phyloP scores from a whole-genome alignment of 2,888 invertebrate species.

The Lasius fuliginosus region DNA sequence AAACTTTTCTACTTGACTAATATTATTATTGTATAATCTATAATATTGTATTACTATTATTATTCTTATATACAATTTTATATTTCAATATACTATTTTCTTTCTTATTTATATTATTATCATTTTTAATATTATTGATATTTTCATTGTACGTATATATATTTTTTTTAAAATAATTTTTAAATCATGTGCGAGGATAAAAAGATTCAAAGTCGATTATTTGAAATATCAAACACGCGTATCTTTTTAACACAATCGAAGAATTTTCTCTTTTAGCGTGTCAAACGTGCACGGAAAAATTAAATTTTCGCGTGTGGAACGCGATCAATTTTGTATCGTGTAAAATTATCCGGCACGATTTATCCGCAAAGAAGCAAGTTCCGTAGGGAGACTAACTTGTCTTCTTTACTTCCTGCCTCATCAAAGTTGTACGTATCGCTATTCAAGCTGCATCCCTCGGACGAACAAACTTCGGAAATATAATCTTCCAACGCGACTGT shows the following conservation, averaged over 20 bases:
- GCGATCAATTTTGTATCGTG: constrained; percentile 31
- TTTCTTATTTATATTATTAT: background rate
- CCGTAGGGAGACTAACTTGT: constrained; percentile 41
- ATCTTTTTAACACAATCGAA: background rate
- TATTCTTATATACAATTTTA: background rate
- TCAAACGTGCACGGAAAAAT: constrained; percentile 32
- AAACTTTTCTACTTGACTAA: background rate
- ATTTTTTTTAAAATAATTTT: background rate
- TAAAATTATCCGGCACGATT: constrained; percentile 12
- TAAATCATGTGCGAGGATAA: background rate
- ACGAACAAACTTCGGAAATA: constrained; percentile 41
- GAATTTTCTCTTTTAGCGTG: background rate
- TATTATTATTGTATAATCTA: background rate
- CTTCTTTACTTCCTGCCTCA: constrained; percentile 48
- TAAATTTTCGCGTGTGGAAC: constrained; percentile 32
- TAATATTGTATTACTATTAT: background rate
- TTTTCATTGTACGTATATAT: background rate
- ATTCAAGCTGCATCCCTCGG: constrained; percentile 32
- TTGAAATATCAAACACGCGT: background rate
- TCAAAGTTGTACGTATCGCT: constrained; percentile 53
- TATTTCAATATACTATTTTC: background rate
- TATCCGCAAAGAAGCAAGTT: background rate
- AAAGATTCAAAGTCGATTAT: background rate
- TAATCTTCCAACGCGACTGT: constrained; percentile 30
- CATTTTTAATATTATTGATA: background rate